Evolutionary conservation across 2,888 invertebrate species (phyloP).

Genomic region (Anoplius nigerrimus): DNA sequence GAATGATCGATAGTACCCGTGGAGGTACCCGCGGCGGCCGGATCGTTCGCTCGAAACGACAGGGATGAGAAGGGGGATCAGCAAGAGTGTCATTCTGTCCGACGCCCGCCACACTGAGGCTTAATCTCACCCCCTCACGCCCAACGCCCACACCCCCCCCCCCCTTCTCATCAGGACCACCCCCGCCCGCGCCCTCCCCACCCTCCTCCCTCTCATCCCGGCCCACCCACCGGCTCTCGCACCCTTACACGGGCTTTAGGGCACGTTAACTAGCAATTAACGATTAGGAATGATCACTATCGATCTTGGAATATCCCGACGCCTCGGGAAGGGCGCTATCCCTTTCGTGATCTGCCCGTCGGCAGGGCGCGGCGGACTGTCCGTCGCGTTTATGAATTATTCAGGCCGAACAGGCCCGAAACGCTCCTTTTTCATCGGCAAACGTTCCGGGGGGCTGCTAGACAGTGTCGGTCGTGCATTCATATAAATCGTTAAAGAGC

Average conservation of each 20-base stretch:
- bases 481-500: too few relatives aligned
- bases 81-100: conserved; percentile 69
- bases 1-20: conserved; percentile 74
- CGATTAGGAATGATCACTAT: conserved; percentile 64
- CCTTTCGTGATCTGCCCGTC: background rate
- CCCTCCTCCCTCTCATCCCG: conserved; percentile 35
- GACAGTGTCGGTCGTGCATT: too few relatives aligned
- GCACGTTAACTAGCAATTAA: conserved; percentile 64
- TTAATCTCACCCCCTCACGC: conserved; percentile 20
- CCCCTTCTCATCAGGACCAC: too few relatives aligned
- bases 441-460: too few relatives aligned
- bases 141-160: conserved; percentile 29
- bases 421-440: too few relatives aligned
- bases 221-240: too few relatives aligned
- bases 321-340: too few relatives aligned
- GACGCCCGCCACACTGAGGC: conserved; percentile 30
- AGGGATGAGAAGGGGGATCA: conserved; percentile 50
- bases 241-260: conserved; percentile 47
- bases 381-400: too few relatives aligned
- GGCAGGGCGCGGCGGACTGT: background rate
- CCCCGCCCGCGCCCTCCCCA: conserved; percentile 25
- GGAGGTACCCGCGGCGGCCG: conserved; percentile 63
- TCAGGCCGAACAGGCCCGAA: too few relatives aligned
- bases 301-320: conserved; percentile 14
- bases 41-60: conserved; percentile 55